Evolutionary conservation across 2,113 vertebrate species (phyloP), one percentile per base, ranked within the genome.

Genomic region (Chinchilla lanigera): DNA sequence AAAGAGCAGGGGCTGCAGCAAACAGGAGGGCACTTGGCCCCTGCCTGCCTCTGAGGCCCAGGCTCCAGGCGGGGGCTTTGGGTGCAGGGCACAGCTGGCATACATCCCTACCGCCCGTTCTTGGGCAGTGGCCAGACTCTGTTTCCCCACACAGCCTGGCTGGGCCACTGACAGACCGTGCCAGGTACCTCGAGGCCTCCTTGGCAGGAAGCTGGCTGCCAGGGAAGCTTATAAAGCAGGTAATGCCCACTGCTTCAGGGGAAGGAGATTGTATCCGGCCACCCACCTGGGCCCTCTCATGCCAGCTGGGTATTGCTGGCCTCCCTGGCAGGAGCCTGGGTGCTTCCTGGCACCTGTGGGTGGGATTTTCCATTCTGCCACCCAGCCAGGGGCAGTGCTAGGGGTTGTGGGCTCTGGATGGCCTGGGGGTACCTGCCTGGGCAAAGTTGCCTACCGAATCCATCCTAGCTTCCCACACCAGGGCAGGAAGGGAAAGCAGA

Each of bases 321-420:
- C 67, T 94, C 89, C 78, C 78, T 94, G 63, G 82, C 94, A 95
- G 65, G 80, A 89, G 26, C 75, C 38, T 50, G 3, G 13, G 92
- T 71, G 47, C 28, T 54, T 90, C 71, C 92, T 96, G 96, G 96
- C 96, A 94, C 47, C 30, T 54, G 82, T 58, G 67, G 93, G 78
- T 61, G 83, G 95, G 91, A 96, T 93, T 98, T 98, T 98, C 97
- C 97, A 97, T 93, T 96, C 82, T 91, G 47, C 94, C 90, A 75
- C 65, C 71, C 78, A 84, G 95, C 58, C 17, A 24, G 78, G 80
- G 92, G 87, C 81, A 84, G 93, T 61, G 80, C 80, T 56, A 6
- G 77, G 35, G 85, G 86, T 52, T 90, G 89, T 96, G 71, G 90
- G 81, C 71, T 92, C 95, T 86, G 82, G 81, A 96, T 3, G 8